Conservation (phyloP, 2,113 vertebrate genomes). For the Percopsis transmontana region DNA sequence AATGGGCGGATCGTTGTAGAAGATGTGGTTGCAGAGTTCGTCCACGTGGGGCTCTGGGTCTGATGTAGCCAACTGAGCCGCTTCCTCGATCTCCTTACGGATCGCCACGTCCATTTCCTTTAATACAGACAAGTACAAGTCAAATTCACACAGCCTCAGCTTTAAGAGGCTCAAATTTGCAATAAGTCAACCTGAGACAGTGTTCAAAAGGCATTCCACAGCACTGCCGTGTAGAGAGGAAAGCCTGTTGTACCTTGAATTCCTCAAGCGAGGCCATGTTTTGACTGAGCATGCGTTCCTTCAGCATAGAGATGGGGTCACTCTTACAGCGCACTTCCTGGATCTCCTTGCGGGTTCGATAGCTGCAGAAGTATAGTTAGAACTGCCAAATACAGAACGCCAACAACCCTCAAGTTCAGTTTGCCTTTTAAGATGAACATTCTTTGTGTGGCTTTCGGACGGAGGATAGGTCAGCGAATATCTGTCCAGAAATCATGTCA, state of each 20-base stretch:
- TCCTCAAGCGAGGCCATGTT: slow-evolving; percentile 91
- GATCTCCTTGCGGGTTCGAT: slow-evolving; percentile 95
- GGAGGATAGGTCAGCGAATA: no score
- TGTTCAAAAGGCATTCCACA: no score
- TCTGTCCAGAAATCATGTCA: no score
- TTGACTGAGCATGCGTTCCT: slow-evolving; percentile 90
- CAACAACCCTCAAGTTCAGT: no score
- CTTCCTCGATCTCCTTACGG: slow-evolving; percentile 92
- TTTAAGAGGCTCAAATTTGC: not conserved
- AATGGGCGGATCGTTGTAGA: slow-evolving; percentile 79
- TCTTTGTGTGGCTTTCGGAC: no score
- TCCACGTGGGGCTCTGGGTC: slow-evolving; percentile 93
- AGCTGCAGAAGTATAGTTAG: slow-evolving; percentile 75
- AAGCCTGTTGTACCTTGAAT: slow-evolving; percentile 83
- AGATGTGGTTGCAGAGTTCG: slow-evolving; percentile 88
- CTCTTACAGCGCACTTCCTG: slow-evolving; percentile 98
- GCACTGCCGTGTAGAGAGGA: no score
- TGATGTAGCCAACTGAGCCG: slow-evolving; percentile 89
- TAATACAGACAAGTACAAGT: not conserved
- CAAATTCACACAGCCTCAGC: no score
- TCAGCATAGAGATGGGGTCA: slow-evolving; percentile 93
- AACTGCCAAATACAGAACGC: not conserved
- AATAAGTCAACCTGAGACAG: not conserved
- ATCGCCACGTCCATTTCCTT: slow-evolving; percentile 92
- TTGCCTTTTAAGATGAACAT: no score